Base-by-base conservation (phyloP, 2,797 vertebrate genomes). In the Huso huso region DNA sequence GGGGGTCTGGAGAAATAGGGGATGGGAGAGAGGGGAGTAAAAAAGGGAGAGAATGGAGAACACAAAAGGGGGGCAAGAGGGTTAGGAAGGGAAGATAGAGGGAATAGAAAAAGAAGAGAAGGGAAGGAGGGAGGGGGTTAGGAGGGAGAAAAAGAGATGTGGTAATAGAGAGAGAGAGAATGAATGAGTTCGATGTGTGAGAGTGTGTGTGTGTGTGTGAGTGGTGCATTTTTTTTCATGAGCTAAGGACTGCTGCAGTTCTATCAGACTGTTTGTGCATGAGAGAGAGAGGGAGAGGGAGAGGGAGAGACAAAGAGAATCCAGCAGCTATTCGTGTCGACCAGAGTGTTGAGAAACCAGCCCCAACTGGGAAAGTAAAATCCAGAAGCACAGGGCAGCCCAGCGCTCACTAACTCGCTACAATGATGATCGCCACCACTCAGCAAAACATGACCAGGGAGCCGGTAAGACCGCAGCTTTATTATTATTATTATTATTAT, bases 371-470 rank as follows among this genome's bases (percentile, higher is more conserved):
- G 59, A 61, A 62, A 55, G 52, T 51, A 71, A 53, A 53, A n/a
- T 48, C 68, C 75, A 74, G 69, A 77, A 69, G 77, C 71, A 73
- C 55, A 71, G 63, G 76, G 73, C 79, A 76, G 71, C 80, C 72
- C 62, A 63, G 63, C 51, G 68, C 53, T n/a, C 66, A 72, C 67
- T 76, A 72, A 73, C 76, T 76, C 71, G 70, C 69, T 73, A 82
- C 76, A 68, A 78, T 70, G 71, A 92, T 92, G 90, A 92, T 92
- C 74, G 88, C 88, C 72, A 90, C 87, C 83, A 90, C 90, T 81
- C 90, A 92, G 75, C 90, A 91, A 72, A 92, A 89, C 78, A 80
- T 91, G 84, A 87, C 85, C 71, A 86, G 88, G 67, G 90, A 90
- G 67, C 85, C 84, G 88, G 90, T 92, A 85, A 72, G 84, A 78